Evolutionary conservation across 2,113 vertebrate species (phyloP).

Genomic region (Microcebus murinus): DNA sequence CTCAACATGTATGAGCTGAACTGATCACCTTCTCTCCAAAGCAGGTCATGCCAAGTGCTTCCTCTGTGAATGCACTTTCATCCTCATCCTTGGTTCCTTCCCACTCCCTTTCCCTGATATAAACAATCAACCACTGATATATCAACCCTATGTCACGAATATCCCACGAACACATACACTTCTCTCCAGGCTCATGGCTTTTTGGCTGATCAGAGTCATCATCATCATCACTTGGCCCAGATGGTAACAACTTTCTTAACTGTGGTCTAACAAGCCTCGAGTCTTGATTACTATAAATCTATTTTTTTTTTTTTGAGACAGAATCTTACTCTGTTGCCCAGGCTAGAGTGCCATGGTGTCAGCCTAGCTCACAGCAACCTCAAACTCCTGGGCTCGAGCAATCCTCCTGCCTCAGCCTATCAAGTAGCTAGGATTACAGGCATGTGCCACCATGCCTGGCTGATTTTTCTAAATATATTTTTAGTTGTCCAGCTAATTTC

Average conservation of each 20-base stretch:
- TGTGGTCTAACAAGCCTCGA: not conserved
- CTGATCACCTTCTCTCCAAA: not conserved
- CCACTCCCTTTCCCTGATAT: not conserved
- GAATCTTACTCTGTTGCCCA: too few species aligned
- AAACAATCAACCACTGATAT: not conserved
- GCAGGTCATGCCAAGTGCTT: not conserved
- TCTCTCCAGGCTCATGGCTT: not conserved
- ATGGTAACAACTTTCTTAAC: not conserved
- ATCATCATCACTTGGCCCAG: not conserved
- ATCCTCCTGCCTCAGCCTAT: too few species aligned
- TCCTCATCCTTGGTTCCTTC: not conserved
- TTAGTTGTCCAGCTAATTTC: too few species aligned
- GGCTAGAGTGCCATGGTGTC: too few species aligned
- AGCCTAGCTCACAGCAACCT: too few species aligned
- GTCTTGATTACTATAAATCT: constrained; percentile 7
- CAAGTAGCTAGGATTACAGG: too few species aligned
- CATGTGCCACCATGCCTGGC: too few species aligned
- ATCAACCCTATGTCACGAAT: not conserved
- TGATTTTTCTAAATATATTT: too few species aligned
- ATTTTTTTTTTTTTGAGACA: not conserved
- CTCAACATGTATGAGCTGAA: not conserved
- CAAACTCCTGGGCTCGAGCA: too few species aligned
- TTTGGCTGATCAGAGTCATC: not conserved
- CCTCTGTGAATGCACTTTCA: not conserved
- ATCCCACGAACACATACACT: not conserved